phyloP scores from a whole-genome alignment of 2,113 vertebrate species.

The Zeus faber region DNA sequence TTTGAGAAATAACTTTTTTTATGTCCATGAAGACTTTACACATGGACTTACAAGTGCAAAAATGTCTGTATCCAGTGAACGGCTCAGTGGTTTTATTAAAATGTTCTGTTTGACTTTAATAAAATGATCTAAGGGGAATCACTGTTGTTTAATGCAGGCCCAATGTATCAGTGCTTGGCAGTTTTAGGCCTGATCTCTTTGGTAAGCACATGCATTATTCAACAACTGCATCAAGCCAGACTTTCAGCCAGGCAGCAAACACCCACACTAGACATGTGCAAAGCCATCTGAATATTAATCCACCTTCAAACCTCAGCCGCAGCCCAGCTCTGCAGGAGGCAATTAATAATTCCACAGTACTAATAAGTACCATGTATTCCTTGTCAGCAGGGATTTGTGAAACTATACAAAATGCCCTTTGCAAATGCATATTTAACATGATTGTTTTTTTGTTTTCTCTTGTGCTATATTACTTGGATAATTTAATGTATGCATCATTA shows the following conservation, averaged over 20 bases:
- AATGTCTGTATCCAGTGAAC: no score
- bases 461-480: constrained; percentile 6
- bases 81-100: no score
- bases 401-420: constrained; percentile 3
- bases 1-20: no score
- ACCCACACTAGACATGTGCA: constrained; percentile 33
- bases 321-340: constrained; percentile 13
- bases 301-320: constrained; percentile 29
- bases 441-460: constrained; percentile 10
- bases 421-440: neutral
- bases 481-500: neutral
- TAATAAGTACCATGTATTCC: constrained; percentile 25
- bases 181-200: constrained; percentile 17
- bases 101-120: no score
- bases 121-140: no score
- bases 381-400: constrained; percentile 23
- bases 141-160: neutral
- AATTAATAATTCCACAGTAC: constrained; percentile 44
- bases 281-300: constrained; percentile 50
- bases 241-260: constrained; percentile 32
- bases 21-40: no score
- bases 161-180: constrained; percentile 8
- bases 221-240: constrained; percentile 30
- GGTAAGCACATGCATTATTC: constrained; percentile 50
- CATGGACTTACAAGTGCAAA: neutral